A percentile compares a stretch with the other conserved stretches of the same genome.
These are phyloP conservation scores for Automeris io DNA, from an alignment of 2,888 invertebrate genomes.

Conservation along the genomic window DNA sequence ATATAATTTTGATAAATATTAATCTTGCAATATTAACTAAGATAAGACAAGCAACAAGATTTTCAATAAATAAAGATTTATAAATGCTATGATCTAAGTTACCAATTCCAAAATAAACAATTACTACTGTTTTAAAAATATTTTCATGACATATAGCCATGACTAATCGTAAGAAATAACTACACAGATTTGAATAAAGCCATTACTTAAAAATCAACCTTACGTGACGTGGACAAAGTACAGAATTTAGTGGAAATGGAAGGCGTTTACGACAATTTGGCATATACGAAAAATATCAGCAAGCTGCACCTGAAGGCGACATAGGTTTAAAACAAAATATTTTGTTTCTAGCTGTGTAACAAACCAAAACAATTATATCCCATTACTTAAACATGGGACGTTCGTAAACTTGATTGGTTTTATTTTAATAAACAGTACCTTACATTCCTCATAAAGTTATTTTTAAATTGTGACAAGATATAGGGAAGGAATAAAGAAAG, in stretches of 20 bases:
- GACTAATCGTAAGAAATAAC: slow-evolving; percentile 31
- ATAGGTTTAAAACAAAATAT: slow-evolving; percentile 34
- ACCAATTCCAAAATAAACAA: slow-evolving; percentile 37
- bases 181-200: slow-evolving; percentile 9
- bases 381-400: slow-evolving; percentile 1
- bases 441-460: too few species aligned
- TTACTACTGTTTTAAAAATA: slow-evolving; percentile 46
- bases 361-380: slow-evolving; percentile 28
- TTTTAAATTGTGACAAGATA: too few species aligned
- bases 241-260: slow-evolving; percentile 4
- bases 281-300: slow-evolving; percentile 15
- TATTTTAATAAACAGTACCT: too few species aligned
- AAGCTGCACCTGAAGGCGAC: slow-evolving; percentile 33
- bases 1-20: too few species aligned
- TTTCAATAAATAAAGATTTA: background rate
- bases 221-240: slow-evolving; percentile 10
- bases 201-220: slow-evolving; percentile 12
- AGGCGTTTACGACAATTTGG: slow-evolving; percentile 11
- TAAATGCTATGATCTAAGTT: background rate
- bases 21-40: too few species aligned
- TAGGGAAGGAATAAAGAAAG: too few species aligned
- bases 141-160: slow-evolving; percentile 39
- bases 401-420: too few species aligned
- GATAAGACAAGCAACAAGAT: too few species aligned
- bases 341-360: slow-evolving; percentile 32